Conservation (phyloP, 1,140 invertebrate species). For the Meloidogyne floridensis region DNA sequence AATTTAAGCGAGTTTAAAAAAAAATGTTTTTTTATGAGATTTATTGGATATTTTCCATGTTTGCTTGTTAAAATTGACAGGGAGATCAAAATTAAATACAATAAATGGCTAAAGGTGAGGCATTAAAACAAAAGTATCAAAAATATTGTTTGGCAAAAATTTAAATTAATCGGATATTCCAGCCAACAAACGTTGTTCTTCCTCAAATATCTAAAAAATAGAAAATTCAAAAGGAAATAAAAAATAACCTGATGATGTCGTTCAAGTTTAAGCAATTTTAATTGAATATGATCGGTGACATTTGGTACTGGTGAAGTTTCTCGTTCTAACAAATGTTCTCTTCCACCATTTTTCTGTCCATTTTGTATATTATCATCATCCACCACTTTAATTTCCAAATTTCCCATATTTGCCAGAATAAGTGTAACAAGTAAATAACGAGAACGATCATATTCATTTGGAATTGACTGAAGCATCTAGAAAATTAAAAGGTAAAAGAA, state of each 20-base stretch:
- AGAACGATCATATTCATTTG: slow-evolving; percentile 42
- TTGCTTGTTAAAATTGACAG: neutral
- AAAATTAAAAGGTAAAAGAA: neutral
- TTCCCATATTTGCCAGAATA: slow-evolving; percentile 47
- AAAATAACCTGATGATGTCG: neutral
- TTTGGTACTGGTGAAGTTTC: neutral
- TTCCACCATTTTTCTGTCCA: neutral
- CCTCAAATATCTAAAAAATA: neutral
- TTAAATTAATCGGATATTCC: neutral
- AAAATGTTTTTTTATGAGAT: too few relatives aligned
- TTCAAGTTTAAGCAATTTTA: slow-evolving; percentile 7
- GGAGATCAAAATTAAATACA: neutral
- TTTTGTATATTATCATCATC: neutral
- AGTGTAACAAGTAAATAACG: slow-evolving; percentile 52
- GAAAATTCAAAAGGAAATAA: neutral
- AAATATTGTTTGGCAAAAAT: neutral
- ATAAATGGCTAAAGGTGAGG: neutral
- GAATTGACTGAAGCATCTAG: slow-evolving; percentile 14
- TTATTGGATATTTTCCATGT: neutral
- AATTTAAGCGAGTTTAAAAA: too few relatives aligned
- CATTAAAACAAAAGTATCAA: neutral
- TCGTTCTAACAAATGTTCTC: neutral
- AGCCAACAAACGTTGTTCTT: neutral
- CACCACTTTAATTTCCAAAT: slow-evolving; percentile 34
- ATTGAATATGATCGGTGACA: neutral